Percentiles rank a stretch among this genome's conserved stretches.
phyloP scores from a whole-genome alignment of 2,797 vertebrate species.

The Pseudotriccus pelzelni region DNA sequence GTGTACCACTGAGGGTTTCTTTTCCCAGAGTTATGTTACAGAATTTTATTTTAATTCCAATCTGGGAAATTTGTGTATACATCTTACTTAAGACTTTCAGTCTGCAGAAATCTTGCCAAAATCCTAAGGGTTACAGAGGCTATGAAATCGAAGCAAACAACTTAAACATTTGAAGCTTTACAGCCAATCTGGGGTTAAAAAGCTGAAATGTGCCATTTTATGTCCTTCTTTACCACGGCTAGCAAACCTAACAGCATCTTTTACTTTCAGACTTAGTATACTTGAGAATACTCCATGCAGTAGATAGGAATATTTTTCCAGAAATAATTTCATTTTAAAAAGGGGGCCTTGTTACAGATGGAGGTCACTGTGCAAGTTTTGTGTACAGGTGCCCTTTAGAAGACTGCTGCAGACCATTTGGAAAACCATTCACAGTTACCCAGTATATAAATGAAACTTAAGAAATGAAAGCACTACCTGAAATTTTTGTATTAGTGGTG shows the following conservation, averaged over 20 bases:
- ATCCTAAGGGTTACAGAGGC: slow-evolving; percentile 11
- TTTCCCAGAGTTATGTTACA: not conserved
- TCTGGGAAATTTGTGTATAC: not conserved
- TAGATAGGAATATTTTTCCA: not conserved
- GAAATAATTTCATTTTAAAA: not conserved
- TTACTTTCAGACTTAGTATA: not conserved
- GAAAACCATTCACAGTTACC: not conserved
- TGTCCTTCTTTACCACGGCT: not conserved
- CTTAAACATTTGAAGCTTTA: slow-evolving; percentile 61
- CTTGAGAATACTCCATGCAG: not conserved
- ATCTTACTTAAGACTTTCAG: not conserved
- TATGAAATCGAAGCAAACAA: slow-evolving; percentile 53
- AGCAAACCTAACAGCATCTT: slow-evolving; percentile 14
- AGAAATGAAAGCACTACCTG: not conserved
- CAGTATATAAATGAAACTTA: not conserved
- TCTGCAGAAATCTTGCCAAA: slow-evolving; percentile 20
- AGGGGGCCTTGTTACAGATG: not conserved
- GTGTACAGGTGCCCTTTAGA: not conserved
- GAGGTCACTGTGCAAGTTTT: not conserved
- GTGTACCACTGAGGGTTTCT: not conserved
- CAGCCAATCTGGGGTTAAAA: slow-evolving; percentile 38
- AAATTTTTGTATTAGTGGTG: not conserved
- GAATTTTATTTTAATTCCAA: not conserved
- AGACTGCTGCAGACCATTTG: not conserved
- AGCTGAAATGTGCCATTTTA: slow-evolving; percentile 13